Conservation (phyloP, 2,113 vertebrate genomes). For the Aphyosemion australe region DNA sequence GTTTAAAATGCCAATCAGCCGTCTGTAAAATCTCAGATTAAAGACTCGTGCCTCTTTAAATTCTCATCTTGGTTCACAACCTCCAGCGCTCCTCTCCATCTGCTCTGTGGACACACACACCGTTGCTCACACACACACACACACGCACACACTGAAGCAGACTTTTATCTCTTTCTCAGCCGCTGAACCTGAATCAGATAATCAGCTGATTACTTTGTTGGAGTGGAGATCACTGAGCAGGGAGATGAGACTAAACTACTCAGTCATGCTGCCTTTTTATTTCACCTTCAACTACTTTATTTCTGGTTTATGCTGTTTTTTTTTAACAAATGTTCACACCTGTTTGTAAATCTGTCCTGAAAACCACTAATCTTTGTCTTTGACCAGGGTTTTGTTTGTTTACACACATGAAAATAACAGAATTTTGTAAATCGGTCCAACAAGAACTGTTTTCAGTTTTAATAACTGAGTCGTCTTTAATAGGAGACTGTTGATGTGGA, state of each 20-base stretch:
- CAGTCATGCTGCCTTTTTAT: not conserved
- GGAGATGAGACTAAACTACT: conserved; percentile 1
- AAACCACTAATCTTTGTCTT: too few species aligned
- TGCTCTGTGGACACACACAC: conserved; percentile 21
- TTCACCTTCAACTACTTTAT: conserved; percentile 6
- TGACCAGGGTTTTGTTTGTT: too few species aligned
- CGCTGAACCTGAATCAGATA: conserved; percentile 55
- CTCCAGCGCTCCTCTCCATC: conserved; percentile 1
- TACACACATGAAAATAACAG: too few species aligned
- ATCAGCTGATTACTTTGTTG: conserved; percentile 49
- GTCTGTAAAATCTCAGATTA: conserved; percentile 33
- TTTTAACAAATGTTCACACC: too few species aligned
- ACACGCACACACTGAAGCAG: conserved; percentile 12
- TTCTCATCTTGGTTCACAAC: conserved; percentile 22
- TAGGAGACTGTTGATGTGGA: too few species aligned
- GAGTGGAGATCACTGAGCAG: conserved; percentile 35
- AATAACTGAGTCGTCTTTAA: too few species aligned
- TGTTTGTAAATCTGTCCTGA: too few species aligned
- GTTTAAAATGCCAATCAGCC: not conserved
- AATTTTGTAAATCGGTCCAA: too few species aligned
- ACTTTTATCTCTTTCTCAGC: conserved; percentile 31
- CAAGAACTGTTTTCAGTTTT: too few species aligned
- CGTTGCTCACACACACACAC: not conserved
- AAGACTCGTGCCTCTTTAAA: too few species aligned
- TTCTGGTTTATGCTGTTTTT: not conserved